phyloP scores from a whole-genome alignment of 2,888 invertebrate genomes.

The Lithosia quadra region DNA sequence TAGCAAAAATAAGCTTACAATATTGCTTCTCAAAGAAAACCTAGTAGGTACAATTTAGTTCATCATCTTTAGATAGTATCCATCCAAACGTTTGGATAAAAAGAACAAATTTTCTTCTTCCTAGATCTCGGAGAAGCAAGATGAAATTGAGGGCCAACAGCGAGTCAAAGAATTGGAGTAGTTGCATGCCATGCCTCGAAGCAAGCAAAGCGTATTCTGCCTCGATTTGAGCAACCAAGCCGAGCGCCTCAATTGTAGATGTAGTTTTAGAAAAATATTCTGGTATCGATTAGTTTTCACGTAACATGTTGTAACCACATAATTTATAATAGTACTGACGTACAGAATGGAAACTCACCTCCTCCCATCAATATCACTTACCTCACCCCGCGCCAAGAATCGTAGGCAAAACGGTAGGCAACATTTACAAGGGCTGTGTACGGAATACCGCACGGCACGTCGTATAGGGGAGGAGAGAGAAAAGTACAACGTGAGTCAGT shows the following conservation, averaged over 20 bases:
- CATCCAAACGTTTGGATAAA: constrained; percentile 30
- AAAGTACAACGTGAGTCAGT: no score
- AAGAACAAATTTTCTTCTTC: constrained; percentile 51
- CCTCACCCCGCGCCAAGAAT: no score
- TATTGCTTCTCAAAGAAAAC: neutral
- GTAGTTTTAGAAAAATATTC: neutral
- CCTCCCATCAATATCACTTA: no score
- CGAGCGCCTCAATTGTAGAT: neutral
- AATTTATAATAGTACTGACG: no score
- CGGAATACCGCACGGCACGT: no score
- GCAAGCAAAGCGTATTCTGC: constrained; percentile 14
- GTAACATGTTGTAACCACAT: no score
- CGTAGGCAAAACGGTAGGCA: no score
- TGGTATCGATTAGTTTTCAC: neutral
- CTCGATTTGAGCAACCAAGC: constrained; percentile 16
- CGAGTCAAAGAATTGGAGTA: constrained; percentile 29
- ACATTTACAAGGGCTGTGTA: no score
- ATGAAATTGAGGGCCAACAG: constrained; percentile 24
- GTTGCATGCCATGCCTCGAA: constrained; percentile 21
- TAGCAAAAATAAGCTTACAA: neutral
- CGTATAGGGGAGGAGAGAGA: no score
- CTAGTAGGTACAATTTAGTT: neutral
- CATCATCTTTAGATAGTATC: constrained; percentile 7
- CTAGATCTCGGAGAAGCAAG: constrained; percentile 53
- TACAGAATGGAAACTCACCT: no score